Conservation (phyloP, 2,113 vertebrate species). For the Stomatorhinus ivindoensis region DNA sequence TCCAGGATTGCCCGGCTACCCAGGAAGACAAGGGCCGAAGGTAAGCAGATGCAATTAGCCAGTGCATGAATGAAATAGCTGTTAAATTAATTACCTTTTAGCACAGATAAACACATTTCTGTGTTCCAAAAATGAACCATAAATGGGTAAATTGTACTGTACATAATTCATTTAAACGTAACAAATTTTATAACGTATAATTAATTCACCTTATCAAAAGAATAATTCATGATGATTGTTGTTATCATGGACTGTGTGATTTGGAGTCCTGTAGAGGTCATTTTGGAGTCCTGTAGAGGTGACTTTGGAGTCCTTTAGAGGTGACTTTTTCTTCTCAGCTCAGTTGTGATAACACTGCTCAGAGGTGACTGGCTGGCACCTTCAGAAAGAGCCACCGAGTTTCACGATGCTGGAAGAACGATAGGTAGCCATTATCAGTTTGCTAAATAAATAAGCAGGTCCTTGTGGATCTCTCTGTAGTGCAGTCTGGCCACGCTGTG, state of each 20-base stretch:
- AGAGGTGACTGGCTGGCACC: background rate
- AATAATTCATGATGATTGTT: background rate
- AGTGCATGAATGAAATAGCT: background rate
- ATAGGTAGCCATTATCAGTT: background rate
- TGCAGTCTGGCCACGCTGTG: background rate
- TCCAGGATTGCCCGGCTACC: constrained; percentile 91
- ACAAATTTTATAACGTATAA: background rate
- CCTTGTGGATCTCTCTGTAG: background rate
- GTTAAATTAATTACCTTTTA: background rate
- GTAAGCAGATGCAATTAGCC: constrained; percentile 41
- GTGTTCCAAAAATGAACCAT: background rate
- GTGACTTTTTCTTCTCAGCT: too few relatives aligned
- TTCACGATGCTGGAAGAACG: background rate
- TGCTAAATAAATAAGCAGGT: background rate
- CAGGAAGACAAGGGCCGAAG: constrained; percentile 94
- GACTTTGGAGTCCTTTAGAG: background rate
- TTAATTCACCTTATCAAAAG: background rate
- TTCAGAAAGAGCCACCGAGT: background rate
- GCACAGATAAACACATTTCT: background rate
- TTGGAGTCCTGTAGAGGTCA: background rate
- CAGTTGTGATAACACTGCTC: background rate
- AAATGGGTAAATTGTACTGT: background rate
- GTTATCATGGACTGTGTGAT: background rate
- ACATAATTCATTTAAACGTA: background rate
- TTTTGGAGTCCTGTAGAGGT: too few relatives aligned